Evolutionary conservation across 2,888 invertebrate species (phyloP), one percentile per base, ranked within the genome.

Genomic region (Tetanocera ferruginea): DNA sequence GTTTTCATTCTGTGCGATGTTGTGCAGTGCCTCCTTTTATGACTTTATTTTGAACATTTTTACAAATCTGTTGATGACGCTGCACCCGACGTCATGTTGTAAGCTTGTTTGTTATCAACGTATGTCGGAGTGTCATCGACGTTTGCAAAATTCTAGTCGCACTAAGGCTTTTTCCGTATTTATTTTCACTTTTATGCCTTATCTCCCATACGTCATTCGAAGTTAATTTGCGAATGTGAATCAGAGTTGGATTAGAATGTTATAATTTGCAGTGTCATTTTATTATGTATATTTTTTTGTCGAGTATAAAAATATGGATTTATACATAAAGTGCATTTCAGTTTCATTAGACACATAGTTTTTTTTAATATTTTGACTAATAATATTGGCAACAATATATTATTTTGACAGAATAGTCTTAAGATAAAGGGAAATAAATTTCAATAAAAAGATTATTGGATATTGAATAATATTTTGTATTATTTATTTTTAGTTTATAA

Each of bases 11-110:
- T 55, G 51, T 28, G n/a, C 51, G 64, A 60, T 49, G 76, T 67
- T 80, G 78, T 67, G 52, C 31, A 17, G 52, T 11, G 55, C 28
- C 70, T 19, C 23, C 57, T 31, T 25, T 31, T 31, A 31, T 37
- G 67, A 31, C 67, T 60, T 67, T 43, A 60, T 60, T 79, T 76
- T 78, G 78, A 69, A 78, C 76, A 78, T 72, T 80, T 81, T 81
- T 76, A 83, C 82, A 83, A 83, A 83, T 83, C 82, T 83, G 77
- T 75, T 79, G 77, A 76, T 69, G 76, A 43, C 64, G 31, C 43
- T 73, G 71, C 60, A 51, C 52, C 34, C 52, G 60, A 34, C 64
- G 52, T 14, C 57, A 72, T 66, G 77, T 74, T 64, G 43, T 37
- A 67, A 62, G 51, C 62, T 37, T 77, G 79, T 78, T 76, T 43